Evolutionary conservation across 2,888 invertebrate species (phyloP).

Genomic region (Dyspetes luteomarginatus): DNA sequence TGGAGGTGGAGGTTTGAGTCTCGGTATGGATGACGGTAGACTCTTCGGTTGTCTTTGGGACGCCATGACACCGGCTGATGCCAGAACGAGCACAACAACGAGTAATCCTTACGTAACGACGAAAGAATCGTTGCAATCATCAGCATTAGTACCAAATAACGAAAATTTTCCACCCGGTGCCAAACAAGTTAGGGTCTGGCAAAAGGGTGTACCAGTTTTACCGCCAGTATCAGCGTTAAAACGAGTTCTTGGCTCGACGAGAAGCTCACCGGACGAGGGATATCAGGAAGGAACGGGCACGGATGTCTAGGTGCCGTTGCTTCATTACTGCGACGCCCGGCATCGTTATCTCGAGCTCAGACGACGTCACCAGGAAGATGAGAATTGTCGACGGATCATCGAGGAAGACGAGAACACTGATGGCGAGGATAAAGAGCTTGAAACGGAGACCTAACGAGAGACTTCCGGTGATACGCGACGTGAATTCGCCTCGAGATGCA

Average conservation of each 20-base stretch:
- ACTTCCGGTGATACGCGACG: constrained; percentile 24
- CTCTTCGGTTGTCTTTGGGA: constrained; percentile 92
- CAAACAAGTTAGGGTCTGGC: constrained; percentile 94
- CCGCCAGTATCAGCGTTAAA: constrained; percentile 94
- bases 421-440: constrained; percentile 21
- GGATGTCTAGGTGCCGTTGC: constrained; percentile 89
- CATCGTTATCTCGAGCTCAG: constrained; percentile 78
- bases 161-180: constrained; percentile 85
- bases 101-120: constrained; percentile 91
- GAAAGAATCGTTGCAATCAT: constrained; percentile 81
- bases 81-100: constrained; percentile 87
- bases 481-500: background rate
- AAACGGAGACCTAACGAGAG: constrained; percentile 36
- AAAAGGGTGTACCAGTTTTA: constrained; percentile 92
- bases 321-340: constrained; percentile 81
- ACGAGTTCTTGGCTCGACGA: constrained; percentile 91
- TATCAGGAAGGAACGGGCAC: constrained; percentile 97
- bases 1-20: constrained; percentile 63
- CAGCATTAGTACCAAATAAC: constrained; percentile 73
- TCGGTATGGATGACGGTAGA: constrained; percentile 75
- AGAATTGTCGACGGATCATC: constrained; percentile 40
- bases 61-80: constrained; percentile 78
- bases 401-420: constrained; percentile 53
- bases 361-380: constrained; percentile 77
- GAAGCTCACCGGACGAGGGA: constrained; percentile 95